Evolutionary conservation across 37 sponge, comb jelly and placozoan genomes (phyloP).

Genomic region (Ianthella basta): DNA sequence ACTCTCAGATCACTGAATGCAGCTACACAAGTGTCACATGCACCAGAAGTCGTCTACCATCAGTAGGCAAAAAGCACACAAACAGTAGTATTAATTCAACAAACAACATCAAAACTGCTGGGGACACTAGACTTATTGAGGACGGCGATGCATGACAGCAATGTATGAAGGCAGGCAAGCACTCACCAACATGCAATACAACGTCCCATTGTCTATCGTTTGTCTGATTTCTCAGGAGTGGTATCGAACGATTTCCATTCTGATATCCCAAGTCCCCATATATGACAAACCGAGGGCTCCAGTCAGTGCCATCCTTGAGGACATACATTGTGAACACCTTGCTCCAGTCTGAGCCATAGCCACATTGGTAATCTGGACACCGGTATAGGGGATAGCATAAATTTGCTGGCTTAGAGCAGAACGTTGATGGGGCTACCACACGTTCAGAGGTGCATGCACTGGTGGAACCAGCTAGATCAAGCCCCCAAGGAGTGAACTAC

Average conservation of each 20-base stretch:
- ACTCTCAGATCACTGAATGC: too few relatives aligned
- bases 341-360: constrained; percentile 28
- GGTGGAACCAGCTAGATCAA: too few relatives aligned
- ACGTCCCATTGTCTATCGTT: constrained; percentile 6
- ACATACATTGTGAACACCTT: constrained; percentile 28
- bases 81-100: too few relatives aligned
- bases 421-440: not conserved
- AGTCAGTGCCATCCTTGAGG: constrained; percentile 28
- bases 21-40: too few relatives aligned
- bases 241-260: not conserved
- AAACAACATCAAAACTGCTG: too few relatives aligned
- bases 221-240: constrained; percentile 18
- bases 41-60: too few relatives aligned
- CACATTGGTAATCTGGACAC: constrained; percentile 6
- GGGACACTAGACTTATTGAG: too few relatives aligned
- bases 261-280: constrained; percentile 45
- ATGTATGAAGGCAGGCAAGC: too few relatives aligned
- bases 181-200: constrained; percentile 22
- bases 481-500: too few relatives aligned
- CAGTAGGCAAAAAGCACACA: too few relatives aligned
- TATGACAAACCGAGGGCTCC: constrained; percentile 36
- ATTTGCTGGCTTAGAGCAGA: not conserved
- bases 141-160: too few relatives aligned
- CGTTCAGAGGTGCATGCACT: too few relatives aligned
- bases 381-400: not conserved